Percentiles rank a stretch among this genome's conserved stretches.
phyloP scores from a whole-genome alignment of 2,797 vertebrate genomes.

The Darevskia nairensis region DNA sequence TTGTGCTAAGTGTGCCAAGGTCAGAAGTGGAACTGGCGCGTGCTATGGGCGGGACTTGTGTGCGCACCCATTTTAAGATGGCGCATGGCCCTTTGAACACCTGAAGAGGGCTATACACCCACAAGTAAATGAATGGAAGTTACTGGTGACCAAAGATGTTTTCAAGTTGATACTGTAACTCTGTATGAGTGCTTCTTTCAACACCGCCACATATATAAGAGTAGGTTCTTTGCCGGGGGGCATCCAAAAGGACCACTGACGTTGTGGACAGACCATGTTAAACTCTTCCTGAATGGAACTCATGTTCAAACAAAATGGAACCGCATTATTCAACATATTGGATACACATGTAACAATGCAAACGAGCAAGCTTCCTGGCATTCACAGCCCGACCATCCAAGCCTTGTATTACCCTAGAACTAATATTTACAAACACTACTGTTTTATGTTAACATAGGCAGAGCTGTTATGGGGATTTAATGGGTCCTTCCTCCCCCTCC shows the following conservation, averaged over 20 bases:
- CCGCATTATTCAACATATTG: not conserved
- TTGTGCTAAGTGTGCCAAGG: not conserved
- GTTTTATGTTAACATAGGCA: fast-evolving
- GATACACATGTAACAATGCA: not conserved
- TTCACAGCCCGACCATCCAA: fast-evolving
- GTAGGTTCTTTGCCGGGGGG: not conserved
- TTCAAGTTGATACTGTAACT: not conserved
- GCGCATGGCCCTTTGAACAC: too few relatives aligned
- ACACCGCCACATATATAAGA: not conserved
- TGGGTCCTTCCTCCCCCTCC: not conserved
- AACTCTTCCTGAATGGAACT: not conserved
- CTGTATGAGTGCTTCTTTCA: not conserved
- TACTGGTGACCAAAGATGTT: not conserved
- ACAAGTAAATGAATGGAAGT: not conserved
- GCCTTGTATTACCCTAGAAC: fast-evolving
- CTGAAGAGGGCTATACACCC: not conserved
- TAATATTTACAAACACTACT: not conserved
- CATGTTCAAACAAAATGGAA: not conserved
- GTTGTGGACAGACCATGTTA: not conserved
- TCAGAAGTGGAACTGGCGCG: not conserved
- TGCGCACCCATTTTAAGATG: too few relatives aligned
- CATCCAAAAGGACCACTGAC: not conserved
- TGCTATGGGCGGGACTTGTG: too few relatives aligned
- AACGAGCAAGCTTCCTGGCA: not conserved
- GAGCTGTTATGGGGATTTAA: fast-evolving